These are phyloP conservation scores for Rapana venosa DNA, from an alignment of 2,888 invertebrate species.

Conservation along the genomic window DNA sequence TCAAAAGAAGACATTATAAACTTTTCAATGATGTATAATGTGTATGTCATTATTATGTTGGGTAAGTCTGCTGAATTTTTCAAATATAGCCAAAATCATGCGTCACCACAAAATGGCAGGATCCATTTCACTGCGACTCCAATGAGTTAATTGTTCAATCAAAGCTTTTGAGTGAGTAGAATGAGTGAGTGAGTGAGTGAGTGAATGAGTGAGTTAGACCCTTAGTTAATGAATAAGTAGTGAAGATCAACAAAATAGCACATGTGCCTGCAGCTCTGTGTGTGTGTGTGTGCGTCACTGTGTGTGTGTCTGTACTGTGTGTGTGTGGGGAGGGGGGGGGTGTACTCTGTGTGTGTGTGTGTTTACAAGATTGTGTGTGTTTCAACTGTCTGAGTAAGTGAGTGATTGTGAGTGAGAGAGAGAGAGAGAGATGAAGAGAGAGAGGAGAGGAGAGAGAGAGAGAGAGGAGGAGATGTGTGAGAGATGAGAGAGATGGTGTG, in stretches of 20 bases:
- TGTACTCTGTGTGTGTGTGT: conserved; percentile 1
- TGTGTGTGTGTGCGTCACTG: background rate
- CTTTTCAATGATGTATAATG: too few species aligned
- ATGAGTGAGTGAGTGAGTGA: background rate
- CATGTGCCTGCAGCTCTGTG: background rate
- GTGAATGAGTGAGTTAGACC: background rate
- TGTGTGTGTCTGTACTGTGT: background rate
- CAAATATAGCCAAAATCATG: too few species aligned
- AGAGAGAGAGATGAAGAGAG: background rate
- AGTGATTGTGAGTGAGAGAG: background rate
- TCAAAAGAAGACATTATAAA: too few species aligned
- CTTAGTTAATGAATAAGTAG: background rate
- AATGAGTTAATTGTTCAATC: too few species aligned
- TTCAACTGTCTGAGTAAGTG: background rate
- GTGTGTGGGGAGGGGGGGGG: background rate
- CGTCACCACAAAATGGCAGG: too few species aligned
- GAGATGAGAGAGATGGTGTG: too few species aligned
- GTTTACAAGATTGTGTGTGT: background rate
- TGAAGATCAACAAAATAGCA: background rate
- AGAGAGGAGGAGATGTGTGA: too few species aligned
- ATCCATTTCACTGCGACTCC: too few species aligned
- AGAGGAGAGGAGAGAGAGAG: too few species aligned
- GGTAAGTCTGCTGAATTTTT: too few species aligned
- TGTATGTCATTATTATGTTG: too few species aligned
- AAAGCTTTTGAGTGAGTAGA: background rate